phyloP scores from a whole-genome alignment of 2,797 vertebrate species.

The Anomalospiza imberbis region DNA sequence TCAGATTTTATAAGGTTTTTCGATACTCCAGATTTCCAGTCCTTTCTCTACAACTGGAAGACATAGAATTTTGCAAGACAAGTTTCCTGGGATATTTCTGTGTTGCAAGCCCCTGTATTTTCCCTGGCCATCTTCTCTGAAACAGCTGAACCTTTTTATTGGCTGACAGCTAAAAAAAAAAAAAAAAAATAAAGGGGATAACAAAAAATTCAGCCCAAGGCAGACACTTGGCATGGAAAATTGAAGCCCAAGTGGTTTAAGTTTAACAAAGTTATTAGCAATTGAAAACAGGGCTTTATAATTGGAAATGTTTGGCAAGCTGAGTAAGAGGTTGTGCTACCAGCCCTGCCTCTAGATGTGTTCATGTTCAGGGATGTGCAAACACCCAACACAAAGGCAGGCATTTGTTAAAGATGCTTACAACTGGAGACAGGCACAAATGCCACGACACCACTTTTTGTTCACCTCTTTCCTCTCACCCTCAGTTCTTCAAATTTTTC shows the following conservation, averaged over 20 bases:
- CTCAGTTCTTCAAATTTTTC: background rate
- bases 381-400: background rate
- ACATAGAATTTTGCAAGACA: background rate
- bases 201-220: conserved; percentile 30
- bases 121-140: background rate
- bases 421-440: background rate
- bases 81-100: background rate
- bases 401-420: background rate
- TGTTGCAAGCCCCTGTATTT: background rate
- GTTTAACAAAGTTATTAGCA: conserved; percentile 58
- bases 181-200: background rate
- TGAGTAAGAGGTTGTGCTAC: conserved; percentile 38
- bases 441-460: background rate
- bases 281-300: conserved; percentile 62
- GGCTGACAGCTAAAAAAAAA: background rate
- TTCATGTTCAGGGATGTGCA: background rate
- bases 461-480: background rate
- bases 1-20: background rate
- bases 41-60: background rate
- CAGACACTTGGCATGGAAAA: conserved; percentile 45
- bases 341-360: conserved; percentile 15
- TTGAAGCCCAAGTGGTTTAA: conserved; percentile 45
- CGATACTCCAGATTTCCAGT: background rate
- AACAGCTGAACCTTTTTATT: conserved; percentile 7
- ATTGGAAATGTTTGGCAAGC: conserved; percentile 55